These are phyloP conservation scores for Malacoctenus gilli DNA, from an alignment of 2,797 vertebrate genomes.

Conservation along the genomic window DNA sequence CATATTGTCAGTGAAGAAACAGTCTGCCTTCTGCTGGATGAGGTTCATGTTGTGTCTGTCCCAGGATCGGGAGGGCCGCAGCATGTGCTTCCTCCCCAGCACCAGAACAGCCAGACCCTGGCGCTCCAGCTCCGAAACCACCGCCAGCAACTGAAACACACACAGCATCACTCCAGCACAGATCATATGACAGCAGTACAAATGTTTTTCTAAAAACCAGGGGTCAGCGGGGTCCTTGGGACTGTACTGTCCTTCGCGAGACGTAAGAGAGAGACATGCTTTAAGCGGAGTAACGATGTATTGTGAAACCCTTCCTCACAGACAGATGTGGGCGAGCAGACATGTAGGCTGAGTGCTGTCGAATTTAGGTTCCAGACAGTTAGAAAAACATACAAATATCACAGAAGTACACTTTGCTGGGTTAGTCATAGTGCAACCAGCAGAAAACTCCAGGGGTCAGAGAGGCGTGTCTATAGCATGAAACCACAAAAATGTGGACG, in stretches of 20 bases:
- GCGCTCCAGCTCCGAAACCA: constrained; percentile 82
- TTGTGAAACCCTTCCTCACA: constrained; percentile 7
- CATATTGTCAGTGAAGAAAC: constrained; percentile 96
- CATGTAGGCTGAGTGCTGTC: constrained; percentile 41
- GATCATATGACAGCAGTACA: too few species aligned
- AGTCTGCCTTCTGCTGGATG: constrained; percentile 86
- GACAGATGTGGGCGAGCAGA: constrained; percentile 50
- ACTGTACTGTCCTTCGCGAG: constrained; percentile 6
- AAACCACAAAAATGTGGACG: constrained; percentile 32
- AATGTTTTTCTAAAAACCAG: too few species aligned
- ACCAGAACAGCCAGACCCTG: constrained; percentile 85
- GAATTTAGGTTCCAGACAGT: constrained; percentile 45
- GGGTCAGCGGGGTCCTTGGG: too few species aligned
- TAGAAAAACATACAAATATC: constrained; percentile 21
- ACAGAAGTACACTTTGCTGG: constrained; percentile 9
- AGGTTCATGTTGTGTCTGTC: constrained; percentile 80
- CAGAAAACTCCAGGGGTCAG: constrained; percentile 53
- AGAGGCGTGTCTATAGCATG: constrained; percentile 24
- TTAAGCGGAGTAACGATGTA: background rate
- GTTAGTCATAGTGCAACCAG: constrained; percentile 52
- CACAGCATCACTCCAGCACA: too few species aligned
- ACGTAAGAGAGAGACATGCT: constrained; percentile 12
- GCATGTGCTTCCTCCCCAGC: constrained; percentile 94
- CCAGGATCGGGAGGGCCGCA: constrained; percentile 78
- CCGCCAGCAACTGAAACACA: constrained; percentile 82